Conservation (phyloP, 1,140 invertebrate species). For the Drosophila willistoni region DNA sequence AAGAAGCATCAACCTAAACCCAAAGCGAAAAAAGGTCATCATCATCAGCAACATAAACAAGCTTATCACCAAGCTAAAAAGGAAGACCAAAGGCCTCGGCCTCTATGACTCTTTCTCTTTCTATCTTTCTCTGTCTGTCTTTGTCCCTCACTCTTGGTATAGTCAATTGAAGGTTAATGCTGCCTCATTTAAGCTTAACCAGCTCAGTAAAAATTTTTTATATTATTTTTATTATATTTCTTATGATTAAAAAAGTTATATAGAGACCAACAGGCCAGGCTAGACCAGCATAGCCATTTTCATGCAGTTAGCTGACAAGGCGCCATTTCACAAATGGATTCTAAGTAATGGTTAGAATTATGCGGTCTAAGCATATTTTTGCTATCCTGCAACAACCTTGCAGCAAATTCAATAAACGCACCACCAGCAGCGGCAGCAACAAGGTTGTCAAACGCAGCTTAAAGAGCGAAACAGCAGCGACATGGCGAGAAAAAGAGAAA, state of each 20-base stretch:
- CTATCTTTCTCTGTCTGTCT: too few species aligned
- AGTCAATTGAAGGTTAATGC: slow-evolving; percentile 67
- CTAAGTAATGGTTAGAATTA: slow-evolving; percentile 11
- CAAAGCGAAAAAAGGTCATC: slow-evolving; percentile 39
- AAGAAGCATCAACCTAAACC: slow-evolving; percentile 31
- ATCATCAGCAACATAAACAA: slow-evolving; percentile 73
- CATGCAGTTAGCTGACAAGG: slow-evolving; percentile 59
- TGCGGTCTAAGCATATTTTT: slow-evolving; percentile 24
- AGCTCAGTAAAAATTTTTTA: slow-evolving; percentile 36
- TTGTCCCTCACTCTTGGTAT: slow-evolving; percentile 9
- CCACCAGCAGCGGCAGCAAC: not conserved
- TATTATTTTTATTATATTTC: slow-evolving; percentile 27
- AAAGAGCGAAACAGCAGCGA: not conserved
- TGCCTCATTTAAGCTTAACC: slow-evolving; percentile 60
- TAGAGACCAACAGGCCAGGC: not conserved
- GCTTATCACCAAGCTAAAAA: slow-evolving; percentile 55
- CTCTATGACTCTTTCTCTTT: not conserved
- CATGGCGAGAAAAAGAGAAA: not conserved
- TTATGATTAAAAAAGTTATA: slow-evolving; percentile 37
- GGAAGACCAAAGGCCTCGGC: slow-evolving; percentile 6
- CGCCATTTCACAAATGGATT: slow-evolving; percentile 39
- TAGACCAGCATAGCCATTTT: not conserved
- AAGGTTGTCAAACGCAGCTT: slow-evolving; percentile 33
- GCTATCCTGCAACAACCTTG: slow-evolving; percentile 32
- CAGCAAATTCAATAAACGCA: slow-evolving; percentile 38